Evolutionary conservation across 1,140 invertebrate genomes (phyloP), one percentile per base, ranked within the genome.

Genomic region (Heterodera schachtii): DNA sequence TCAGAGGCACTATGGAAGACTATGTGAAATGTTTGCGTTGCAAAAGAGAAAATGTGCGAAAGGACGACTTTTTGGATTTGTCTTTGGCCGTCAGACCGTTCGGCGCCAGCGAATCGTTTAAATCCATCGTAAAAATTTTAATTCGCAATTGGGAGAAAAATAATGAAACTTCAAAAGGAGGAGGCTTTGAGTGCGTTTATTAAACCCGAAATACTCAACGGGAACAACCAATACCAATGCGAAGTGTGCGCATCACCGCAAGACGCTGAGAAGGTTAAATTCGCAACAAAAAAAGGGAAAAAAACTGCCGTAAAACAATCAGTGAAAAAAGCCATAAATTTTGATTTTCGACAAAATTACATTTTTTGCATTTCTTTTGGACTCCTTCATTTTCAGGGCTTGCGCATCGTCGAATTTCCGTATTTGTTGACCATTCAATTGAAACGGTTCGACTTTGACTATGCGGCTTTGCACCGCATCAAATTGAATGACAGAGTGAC

Each of bases 401-500:
- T 96, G 21, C 95, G 95, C 88, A 96, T 96, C 88, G 93, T 93
- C 13, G 93, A 94, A 80, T 95, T 96, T 90, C 95, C 95, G 0
- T 96, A 96, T 90, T 91, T 97, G 71, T 90, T 97, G 19, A 95
- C 94, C 0, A 90, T 97, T 81, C 95, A 96, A 89, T 91, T 97
- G 77, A 96, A 96, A 90, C 92, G 95, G 80, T 96, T 96, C 90
- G 95, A 96, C 91, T 96, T 96, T 91, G 95, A 96, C 90, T 95
- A 95, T 86, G 93, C 93, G 76, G 94, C 94, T 11, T 93, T 95
- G 91, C 94, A 94, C 88, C 92, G 95, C 81, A 95, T 96, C 80
- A 97, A 97, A 91, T 91, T 96, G 41, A 96, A 96, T 91, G 95
- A 97, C 90, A 95, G 94, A 90, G 94, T 96, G 49, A 93, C 93